These are phyloP conservation scores for Todiramphus saurophagus DNA, from an alignment of 2,113 vertebrate species.

Conservation along the genomic window DNA sequence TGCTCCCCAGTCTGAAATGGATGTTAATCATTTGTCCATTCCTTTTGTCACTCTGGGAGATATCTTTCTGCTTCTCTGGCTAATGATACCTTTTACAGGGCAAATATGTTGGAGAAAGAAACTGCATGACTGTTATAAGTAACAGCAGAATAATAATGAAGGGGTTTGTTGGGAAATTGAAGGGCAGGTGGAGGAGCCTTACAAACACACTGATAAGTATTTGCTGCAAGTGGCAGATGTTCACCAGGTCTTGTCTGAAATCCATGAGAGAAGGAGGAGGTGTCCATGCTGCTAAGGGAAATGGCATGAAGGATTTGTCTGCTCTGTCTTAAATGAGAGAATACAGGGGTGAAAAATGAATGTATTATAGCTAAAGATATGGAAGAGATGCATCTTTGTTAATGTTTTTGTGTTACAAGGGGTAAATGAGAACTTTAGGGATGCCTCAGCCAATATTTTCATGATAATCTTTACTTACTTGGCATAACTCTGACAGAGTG, in stretches of 20 bases:
- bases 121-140: neutral
- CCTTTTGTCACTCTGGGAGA: neutral
- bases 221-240: neutral
- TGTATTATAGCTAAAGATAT: neutral
- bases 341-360: neutral
- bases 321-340: neutral
- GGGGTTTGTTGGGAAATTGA: constrained; percentile 16
- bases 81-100: neutral
- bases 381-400: neutral
- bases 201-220: neutral
- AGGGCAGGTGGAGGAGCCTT: neutral
- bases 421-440: neutral
- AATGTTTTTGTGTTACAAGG: neutral
- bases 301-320: neutral
- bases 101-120: neutral
- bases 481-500: neutral
- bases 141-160: constrained; percentile 17
- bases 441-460: neutral
- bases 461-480: neutral
- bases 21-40: neutral
- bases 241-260: neutral
- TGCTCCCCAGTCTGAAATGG: neutral
- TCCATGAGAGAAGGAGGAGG: neutral
- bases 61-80: neutral
- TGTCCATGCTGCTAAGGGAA: neutral